Evolutionary conservation across 1,140 invertebrate genomes (phyloP), one percentile per base, ranked within the genome.

Genomic region (Medauroidea extradentata): DNA sequence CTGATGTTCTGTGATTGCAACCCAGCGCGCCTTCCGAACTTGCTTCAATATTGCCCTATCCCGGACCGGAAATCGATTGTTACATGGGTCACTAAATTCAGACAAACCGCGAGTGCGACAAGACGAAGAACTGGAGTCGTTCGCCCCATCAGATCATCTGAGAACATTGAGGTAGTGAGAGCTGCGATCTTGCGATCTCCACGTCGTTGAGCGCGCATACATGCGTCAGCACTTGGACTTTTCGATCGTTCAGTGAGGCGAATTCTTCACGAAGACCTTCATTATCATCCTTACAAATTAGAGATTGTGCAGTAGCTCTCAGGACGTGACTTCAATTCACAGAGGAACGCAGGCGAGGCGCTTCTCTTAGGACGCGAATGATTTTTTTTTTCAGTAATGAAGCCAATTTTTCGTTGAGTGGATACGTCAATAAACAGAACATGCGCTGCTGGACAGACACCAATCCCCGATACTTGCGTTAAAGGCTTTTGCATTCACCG

Each of bases 401-500:
- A 64, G 68, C 65, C 50, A 66, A 72, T 65, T 75, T 72, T 53
- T 62, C 70, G 60, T 59, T 72, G 21, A 65, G 66, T 59, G 71
- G 72, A n/a, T 67, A 63, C 53, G 69, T 74, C 9, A 74, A 72
- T 61, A 71, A 69, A 27, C 57, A 74, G 60, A 74, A 75, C 62
- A 71, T 66, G 51, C 46, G 66, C 13, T 71, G 66, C 60, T 72
- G 67, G 67, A 60, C 55, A 48, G 44, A 29, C 9, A 49, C 52
- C 43, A 71, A 73, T 61, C 67, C 67, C 19, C 42, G 66, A 63
- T 56, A 56, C 19, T 61, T 69, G 57, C 64, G 70, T 61, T 56
- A 71, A 60, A 67, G 56, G 48, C 70, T 66, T 59, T 61, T 75
- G 34, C 71, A 74, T 66, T 63, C 65, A 51, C 62, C 61, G 18